phyloP scores from a whole-genome alignment of 2,797 vertebrate species.

The Danio jaintianensis region DNA sequence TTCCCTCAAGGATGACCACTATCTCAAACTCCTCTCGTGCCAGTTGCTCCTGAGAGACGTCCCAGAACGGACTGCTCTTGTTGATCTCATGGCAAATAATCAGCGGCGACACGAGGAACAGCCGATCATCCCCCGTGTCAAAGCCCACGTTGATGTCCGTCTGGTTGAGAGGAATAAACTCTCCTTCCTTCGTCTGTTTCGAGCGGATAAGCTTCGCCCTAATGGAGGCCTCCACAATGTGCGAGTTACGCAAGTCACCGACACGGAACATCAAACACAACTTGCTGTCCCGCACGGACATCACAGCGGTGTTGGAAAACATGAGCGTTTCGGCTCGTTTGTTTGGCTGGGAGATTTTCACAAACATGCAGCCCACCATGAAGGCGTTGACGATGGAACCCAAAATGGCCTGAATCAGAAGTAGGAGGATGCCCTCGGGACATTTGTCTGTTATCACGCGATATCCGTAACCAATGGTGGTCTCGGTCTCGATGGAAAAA shows the following conservation, averaged over 20 bases:
- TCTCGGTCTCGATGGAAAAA: constrained; percentile 71
- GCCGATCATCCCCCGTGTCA: constrained; percentile 66
- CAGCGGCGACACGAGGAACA: constrained; percentile 69
- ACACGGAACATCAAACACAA: constrained; percentile 71
- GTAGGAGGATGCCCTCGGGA: constrained; percentile 65
- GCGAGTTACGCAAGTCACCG: constrained; percentile 68
- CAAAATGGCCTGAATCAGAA: constrained; percentile 69
- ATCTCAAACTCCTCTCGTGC: constrained; percentile 67
- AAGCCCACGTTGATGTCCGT: constrained; percentile 70
- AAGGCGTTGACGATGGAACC: constrained; percentile 71
- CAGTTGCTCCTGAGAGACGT: constrained; percentile 66
- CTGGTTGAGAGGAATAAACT: constrained; percentile 70
- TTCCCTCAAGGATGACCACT: constrained; percentile 70
- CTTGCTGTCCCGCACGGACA: constrained; percentile 65
- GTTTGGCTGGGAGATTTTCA: constrained; percentile 71
- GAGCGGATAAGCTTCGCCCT: constrained; percentile 69
- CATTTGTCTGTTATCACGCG: constrained; percentile 71
- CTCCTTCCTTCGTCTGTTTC: constrained; percentile 68
- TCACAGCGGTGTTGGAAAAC: constrained; percentile 69
- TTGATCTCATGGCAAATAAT: constrained; percentile 71
- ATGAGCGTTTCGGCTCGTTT: constrained; percentile 68
- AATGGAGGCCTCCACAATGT: constrained; percentile 71
- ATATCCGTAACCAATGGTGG: constrained; percentile 70
- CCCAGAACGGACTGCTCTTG: constrained; percentile 68
- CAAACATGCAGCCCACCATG: constrained; percentile 72